Percentiles rank a stretch among this genome's conserved stretches.
Conservation (phyloP, 2,797 vertebrate genomes). For the Rhinella marina region DNA sequence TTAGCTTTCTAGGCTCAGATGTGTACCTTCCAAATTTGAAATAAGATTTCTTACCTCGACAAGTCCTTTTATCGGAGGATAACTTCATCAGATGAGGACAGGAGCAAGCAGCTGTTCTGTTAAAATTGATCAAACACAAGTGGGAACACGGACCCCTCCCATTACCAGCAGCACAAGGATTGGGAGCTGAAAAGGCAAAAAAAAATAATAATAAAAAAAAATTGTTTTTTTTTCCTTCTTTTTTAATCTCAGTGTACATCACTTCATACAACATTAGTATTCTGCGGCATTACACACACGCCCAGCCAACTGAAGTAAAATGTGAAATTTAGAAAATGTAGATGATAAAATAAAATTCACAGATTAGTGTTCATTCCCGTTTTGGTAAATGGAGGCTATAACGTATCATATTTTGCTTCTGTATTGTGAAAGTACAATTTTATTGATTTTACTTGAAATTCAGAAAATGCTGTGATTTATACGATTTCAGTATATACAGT, state of each 20-base stretch:
- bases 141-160: constrained; percentile 95
- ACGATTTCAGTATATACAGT: constrained; percentile 7
- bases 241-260: background rate
- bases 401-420: background rate
- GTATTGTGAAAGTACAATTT: background rate
- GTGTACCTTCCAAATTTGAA: too few relatives aligned
- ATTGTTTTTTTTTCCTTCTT: background rate
- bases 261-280: background rate
- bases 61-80: constrained; percentile 87
- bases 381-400: background rate
- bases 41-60: constrained; percentile 82
- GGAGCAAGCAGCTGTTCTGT: constrained; percentile 88
- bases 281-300: background rate
- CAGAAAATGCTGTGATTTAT: background rate
- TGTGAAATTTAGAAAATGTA: background rate
- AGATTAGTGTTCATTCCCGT: background rate
- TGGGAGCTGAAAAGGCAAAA: constrained; percentile 80
- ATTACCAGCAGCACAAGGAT: constrained; percentile 88
- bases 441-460: background rate
- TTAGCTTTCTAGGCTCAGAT: background rate
- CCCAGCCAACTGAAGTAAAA: background rate
- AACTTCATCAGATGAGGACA: constrained; percentile 98
- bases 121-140: constrained; percentile 95
- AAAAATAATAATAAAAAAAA: background rate
- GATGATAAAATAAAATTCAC: background rate